Evolutionary conservation across 2,888 invertebrate species (phyloP).

Genomic region (Eupithecia centaureata): DNA sequence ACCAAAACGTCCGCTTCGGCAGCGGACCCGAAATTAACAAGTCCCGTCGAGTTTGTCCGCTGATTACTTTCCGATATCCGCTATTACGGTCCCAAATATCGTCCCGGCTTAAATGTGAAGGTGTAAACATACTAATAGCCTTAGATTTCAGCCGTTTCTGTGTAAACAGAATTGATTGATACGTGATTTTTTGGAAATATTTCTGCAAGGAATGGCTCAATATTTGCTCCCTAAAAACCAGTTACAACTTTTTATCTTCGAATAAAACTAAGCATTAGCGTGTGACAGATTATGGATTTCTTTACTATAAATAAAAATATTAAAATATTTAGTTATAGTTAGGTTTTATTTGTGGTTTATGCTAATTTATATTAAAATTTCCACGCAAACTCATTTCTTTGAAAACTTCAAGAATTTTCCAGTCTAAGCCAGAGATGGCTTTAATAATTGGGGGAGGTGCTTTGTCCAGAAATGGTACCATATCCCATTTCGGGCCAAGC

Average conservation of each 20-base stretch:
- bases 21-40: conserved; percentile 38
- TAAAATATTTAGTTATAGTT: too few relatives aligned
- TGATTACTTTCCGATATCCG: conserved; percentile 47
- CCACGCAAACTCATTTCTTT: neutral
- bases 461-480: neutral
- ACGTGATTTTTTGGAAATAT: neutral
- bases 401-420: neutral
- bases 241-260: neutral
- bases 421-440: neutral
- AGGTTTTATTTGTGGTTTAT: neutral
- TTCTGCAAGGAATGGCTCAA: neutral
- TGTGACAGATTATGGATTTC: neutral
- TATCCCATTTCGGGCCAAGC: too few relatives aligned
- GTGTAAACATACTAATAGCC: conserved; percentile 24
- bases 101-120: conserved; percentile 32
- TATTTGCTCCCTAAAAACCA: neutral
- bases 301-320: neutral
- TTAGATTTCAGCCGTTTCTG: conserved; percentile 1
- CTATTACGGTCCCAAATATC: conserved; percentile 37
- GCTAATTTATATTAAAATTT: neutral
- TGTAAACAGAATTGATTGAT: conserved; percentile 7
- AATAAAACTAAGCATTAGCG: neutral
- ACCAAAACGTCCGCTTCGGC: conserved; percentile 16
- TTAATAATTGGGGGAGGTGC: neutral
- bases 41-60: conserved; percentile 32